A percentile compares a stretch with the other conserved stretches of the same genome.
Evolutionary conservation across 2,113 vertebrate genomes (phyloP).

Genomic region (Cathartes aura): DNA sequence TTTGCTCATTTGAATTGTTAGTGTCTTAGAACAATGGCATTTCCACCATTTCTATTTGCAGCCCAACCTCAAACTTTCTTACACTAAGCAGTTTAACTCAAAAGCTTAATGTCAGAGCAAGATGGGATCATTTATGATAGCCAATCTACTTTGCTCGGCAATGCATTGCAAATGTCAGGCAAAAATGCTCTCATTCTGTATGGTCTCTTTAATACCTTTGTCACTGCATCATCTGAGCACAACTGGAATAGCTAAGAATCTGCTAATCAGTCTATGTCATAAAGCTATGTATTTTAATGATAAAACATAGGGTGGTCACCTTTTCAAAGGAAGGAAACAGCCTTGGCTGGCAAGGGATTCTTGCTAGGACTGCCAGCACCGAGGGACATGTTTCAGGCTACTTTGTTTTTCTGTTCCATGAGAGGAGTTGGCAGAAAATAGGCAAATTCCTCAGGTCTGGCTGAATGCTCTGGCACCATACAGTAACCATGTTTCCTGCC

Average conservation of each 20-base stretch:
- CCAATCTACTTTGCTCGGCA: background rate
- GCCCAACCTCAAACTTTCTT: background rate
- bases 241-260: background rate
- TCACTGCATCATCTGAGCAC: background rate
- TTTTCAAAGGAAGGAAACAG: background rate
- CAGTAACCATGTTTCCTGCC: slow-evolving; percentile 37
- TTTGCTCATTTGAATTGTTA: background rate
- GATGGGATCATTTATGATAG: background rate
- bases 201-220: background rate
- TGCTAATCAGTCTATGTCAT: background rate
- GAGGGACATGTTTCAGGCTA: background rate
- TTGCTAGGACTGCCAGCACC: background rate
- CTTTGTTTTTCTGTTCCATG: slow-evolving; percentile 28
- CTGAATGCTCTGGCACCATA: background rate
- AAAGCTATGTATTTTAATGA: background rate
- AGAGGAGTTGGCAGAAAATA: slow-evolving; percentile 35
- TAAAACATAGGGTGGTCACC: background rate
- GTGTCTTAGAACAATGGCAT: background rate
- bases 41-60: background rate
- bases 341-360: background rate
- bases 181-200: background rate
- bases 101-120: background rate
- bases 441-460: slow-evolving; percentile 38
- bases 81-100: background rate
- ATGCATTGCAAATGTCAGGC: background rate